Evolutionary conservation across 2,888 invertebrate species (phyloP).

Genomic region (Caenorhabditis sp.): DNA sequence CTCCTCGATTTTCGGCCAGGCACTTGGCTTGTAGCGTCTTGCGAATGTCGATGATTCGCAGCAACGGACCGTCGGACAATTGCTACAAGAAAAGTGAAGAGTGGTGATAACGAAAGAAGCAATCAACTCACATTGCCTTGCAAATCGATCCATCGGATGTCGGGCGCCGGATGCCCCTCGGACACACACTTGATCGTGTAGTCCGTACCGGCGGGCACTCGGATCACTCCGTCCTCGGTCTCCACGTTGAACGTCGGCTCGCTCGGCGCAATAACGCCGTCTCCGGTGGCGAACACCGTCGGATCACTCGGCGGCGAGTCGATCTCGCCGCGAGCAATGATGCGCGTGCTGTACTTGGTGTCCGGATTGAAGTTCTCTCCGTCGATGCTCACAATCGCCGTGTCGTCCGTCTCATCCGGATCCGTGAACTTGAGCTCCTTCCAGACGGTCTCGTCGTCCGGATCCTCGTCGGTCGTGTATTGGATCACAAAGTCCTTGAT

Average conservation of each 20-base stretch:
- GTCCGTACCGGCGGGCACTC: slow-evolving; percentile 76
- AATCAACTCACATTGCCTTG: slow-evolving; percentile 75
- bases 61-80: slow-evolving; percentile 70
- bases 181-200: slow-evolving; percentile 71
- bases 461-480: slow-evolving; percentile 76
- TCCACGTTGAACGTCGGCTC: slow-evolving; percentile 76
- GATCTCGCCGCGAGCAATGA: slow-evolving; percentile 76
- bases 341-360: slow-evolving; percentile 74
- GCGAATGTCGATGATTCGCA: slow-evolving; percentile 72
- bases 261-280: slow-evolving; percentile 76
- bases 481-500: slow-evolving; percentile 74
- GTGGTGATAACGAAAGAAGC: neutral
- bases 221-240: slow-evolving; percentile 70
- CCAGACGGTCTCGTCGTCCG: slow-evolving; percentile 75
- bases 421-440: slow-evolving; percentile 74
- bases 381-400: slow-evolving; percentile 68
- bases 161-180: slow-evolving; percentile 75
- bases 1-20: slow-evolving; percentile 76
- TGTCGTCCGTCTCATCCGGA: slow-evolving; percentile 68
- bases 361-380: slow-evolving; percentile 78
- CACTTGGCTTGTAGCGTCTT: slow-evolving; percentile 70
- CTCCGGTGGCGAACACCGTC: slow-evolving; percentile 70
- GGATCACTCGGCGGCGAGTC: slow-evolving; percentile 73
- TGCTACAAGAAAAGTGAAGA: slow-evolving; percentile 54
- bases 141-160: slow-evolving; percentile 75